Evolutionary conservation across 2,888 invertebrate species (phyloP).

Genomic region (Helleia helle): DNA sequence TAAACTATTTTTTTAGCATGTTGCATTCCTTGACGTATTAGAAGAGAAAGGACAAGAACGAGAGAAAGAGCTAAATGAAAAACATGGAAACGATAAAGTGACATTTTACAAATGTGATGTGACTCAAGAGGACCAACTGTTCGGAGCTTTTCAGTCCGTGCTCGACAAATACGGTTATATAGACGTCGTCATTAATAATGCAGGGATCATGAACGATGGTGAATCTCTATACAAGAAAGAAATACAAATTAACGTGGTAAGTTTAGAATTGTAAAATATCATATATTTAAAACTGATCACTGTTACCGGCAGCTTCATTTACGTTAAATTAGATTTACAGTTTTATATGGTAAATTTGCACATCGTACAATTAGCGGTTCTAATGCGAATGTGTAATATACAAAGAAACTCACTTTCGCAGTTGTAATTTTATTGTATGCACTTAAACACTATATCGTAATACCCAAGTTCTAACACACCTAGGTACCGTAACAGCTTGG

Average conservation of each 20-base stretch:
- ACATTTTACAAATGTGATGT: slow-evolving; percentile 41
- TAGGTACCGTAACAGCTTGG: too few species aligned
- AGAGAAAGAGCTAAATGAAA: slow-evolving; percentile 30
- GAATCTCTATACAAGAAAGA: slow-evolving; percentile 29
- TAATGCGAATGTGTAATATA: too few species aligned
- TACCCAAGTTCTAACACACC: too few species aligned
- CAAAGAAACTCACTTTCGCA: too few species aligned
- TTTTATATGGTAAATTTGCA: too few species aligned
- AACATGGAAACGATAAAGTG: slow-evolving; percentile 30
- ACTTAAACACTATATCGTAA: too few species aligned
- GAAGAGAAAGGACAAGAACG: slow-evolving; percentile 28
- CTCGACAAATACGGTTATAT: slow-evolving; percentile 29
- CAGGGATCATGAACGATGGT: slow-evolving; percentile 39
- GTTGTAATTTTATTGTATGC: too few species aligned
- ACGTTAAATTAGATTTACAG: too few species aligned
- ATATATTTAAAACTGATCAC: too few species aligned
- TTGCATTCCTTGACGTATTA: slow-evolving; percentile 30
- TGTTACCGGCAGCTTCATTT: too few species aligned
- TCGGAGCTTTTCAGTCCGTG: slow-evolving; percentile 27
- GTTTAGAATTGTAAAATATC: slow-evolving; percentile 15
- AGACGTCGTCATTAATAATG: slow-evolving; percentile 39
- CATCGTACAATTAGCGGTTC: too few species aligned
- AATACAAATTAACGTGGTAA: slow-evolving; percentile 39
- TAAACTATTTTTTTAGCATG: slow-evolving; percentile 33
- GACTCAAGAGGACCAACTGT: slow-evolving; percentile 31